phyloP scores from a whole-genome alignment of 92 coral and sea anemone species.

The Umimayanthus kanabou region DNA sequence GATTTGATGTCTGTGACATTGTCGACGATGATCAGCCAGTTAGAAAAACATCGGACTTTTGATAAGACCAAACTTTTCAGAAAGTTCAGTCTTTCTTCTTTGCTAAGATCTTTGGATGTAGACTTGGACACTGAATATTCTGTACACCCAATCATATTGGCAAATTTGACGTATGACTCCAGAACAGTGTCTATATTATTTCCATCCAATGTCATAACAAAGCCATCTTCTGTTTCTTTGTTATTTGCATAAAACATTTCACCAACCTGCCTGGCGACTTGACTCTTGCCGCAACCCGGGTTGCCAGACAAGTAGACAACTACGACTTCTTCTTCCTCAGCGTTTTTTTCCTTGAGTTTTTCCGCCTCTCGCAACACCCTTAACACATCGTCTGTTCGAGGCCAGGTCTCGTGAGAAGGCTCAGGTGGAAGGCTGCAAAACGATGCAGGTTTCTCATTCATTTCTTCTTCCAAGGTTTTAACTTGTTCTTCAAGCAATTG shows the following conservation, averaged over 20 bases:
- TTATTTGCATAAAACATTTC: neutral
- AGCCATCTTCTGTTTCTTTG: neutral
- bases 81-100: constrained; percentile 1
- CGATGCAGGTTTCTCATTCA: constrained; percentile 11
- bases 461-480: constrained; percentile 33
- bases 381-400: constrained; percentile 13
- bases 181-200: constrained; percentile 34
- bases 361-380: constrained; percentile 1
- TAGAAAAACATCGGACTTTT: constrained; percentile 17
- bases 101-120: too few relatives aligned
- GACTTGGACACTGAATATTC: too few relatives aligned
- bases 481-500: too few relatives aligned
- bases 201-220: constrained; percentile 58
- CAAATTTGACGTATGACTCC: constrained; percentile 43
- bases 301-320: neutral
- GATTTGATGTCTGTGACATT: too few relatives aligned
- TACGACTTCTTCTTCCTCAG: neutral
- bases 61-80: constrained; percentile 34
- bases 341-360: neutral
- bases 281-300: too few relatives aligned
- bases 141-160: constrained; percentile 37
- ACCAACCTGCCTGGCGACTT: constrained; percentile 2
- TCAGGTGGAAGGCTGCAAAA: too few relatives aligned
- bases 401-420: constrained; percentile 13
- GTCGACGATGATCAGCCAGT: too few relatives aligned